Evolutionary conservation across 2,888 invertebrate species (phyloP), one percentile per base, ranked within the genome.

Genomic region (Dione juno): DNA sequence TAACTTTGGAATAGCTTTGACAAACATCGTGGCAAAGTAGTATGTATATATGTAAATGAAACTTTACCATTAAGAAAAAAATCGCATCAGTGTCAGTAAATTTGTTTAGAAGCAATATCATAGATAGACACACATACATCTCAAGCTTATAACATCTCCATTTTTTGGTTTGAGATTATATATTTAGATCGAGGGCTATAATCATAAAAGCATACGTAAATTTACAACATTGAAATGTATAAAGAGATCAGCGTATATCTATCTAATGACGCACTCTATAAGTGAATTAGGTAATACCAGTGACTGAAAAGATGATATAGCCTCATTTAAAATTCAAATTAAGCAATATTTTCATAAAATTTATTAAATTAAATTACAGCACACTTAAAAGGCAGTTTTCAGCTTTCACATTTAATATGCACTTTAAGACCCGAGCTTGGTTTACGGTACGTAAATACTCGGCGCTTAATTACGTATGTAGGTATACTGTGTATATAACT

Each of bases 331-430:
- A 37, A 50, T 37, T 16, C 50, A 40, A 28, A 64, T 35, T 48
- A 50, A 50, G 64, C 19, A 19, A 64, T 58, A 58, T 64, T 50
- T 64, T 37, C 48, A 63, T 63, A 63, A 63, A 45, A 45, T 64
- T 64, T 64, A 50, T 50, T 45, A 64, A 50, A 64, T 50, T 50
- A 50, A 50, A 61, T 54, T 45, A 43, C 37, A 67, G 57, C 66
- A 64, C 52, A 52, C 48, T 67, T 19, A 58, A 41, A 58, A 35
- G 37, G 67, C 50, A 66, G 66, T 48, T 66, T 50, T 28, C 63
- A 72, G 69, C 69, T 50, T 63, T 69, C 63, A 57, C 61, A 64
- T 69, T 69, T 72, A 69, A 66, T 72, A 69, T 52, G 50, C 52
- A 45, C 57, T 69, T 64, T 72, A 67, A 66, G 66, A 52, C 21